Conservation (phyloP, 2,888 invertebrate species). For the Caenorhabditis wallacei region DNA sequence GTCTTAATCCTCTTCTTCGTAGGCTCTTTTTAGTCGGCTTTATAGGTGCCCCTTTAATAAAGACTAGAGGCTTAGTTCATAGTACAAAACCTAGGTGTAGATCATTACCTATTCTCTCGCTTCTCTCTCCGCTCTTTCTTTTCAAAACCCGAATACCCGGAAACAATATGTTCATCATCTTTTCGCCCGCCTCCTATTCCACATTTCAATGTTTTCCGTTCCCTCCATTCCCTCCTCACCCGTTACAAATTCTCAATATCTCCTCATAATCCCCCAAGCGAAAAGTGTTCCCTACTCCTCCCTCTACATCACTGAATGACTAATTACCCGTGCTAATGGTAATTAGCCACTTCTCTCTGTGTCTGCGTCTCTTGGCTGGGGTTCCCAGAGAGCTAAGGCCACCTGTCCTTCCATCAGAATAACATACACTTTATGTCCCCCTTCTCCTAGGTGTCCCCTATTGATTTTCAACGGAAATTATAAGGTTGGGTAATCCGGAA, state of each 20-base stretch:
- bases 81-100: too few relatives aligned
- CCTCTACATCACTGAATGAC: not conserved
- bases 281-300: not conserved
- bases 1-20: too few relatives aligned
- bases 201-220: not conserved
- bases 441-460: not conserved
- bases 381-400: not conserved
- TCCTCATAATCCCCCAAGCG: not conserved
- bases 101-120: not conserved
- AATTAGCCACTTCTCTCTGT: not conserved
- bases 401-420: slow-evolving; percentile 11
- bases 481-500: not conserved
- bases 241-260: not conserved
- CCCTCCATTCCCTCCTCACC: not conserved
- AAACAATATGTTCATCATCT: too few relatives aligned
- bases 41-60: too few relatives aligned
- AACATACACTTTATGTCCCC: slow-evolving; percentile 2
- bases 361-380: not conserved
- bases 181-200: not conserved
- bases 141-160: too few relatives aligned
- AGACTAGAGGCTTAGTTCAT: too few relatives aligned
- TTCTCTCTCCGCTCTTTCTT: not conserved
- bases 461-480: not conserved
- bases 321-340: not conserved
- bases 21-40: too few relatives aligned